phyloP scores from a whole-genome alignment of 2,113 vertebrate genomes.

The Menidia beryllina region DNA sequence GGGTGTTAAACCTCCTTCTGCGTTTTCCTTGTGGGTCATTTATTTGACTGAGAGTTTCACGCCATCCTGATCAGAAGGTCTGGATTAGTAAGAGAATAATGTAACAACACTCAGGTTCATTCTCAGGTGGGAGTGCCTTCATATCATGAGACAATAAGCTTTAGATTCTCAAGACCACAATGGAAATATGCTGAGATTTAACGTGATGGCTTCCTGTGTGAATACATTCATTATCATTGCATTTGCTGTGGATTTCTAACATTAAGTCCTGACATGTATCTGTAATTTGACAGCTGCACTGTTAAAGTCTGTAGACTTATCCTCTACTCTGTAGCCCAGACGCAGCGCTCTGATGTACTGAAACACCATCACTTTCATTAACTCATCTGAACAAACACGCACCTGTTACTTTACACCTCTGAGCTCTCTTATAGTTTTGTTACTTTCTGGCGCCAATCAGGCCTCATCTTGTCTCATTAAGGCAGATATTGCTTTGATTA shows the following conservation, averaged over 20 bases:
- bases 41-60: constrained; percentile 4
- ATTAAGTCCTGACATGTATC: too few species aligned
- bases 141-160: too few species aligned
- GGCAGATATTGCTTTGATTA: constrained; percentile 6
- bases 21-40: constrained; percentile 29
- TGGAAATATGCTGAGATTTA: too few species aligned
- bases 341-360: not conserved
- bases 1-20: constrained; percentile 10
- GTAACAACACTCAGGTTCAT: not conserved
- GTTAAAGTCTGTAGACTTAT: too few species aligned
- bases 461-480: constrained; percentile 41
- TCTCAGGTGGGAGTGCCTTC: not conserved
- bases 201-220: too few species aligned
- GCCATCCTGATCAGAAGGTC: not conserved
- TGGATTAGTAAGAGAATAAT: not conserved
- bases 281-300: too few species aligned
- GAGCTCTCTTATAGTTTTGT: not conserved
- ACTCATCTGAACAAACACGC: not conserved
- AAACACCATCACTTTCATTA: not conserved
- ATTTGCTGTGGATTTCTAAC: too few species aligned
- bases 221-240: too few species aligned
- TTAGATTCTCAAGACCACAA: too few species aligned
- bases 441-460: constrained; percentile 36
- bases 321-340: not conserved
- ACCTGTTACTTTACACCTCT: not conserved